Evolutionary conservation across 2,888 invertebrate species (phyloP).

Genomic region (Drosophila austrosaltans): DNA sequence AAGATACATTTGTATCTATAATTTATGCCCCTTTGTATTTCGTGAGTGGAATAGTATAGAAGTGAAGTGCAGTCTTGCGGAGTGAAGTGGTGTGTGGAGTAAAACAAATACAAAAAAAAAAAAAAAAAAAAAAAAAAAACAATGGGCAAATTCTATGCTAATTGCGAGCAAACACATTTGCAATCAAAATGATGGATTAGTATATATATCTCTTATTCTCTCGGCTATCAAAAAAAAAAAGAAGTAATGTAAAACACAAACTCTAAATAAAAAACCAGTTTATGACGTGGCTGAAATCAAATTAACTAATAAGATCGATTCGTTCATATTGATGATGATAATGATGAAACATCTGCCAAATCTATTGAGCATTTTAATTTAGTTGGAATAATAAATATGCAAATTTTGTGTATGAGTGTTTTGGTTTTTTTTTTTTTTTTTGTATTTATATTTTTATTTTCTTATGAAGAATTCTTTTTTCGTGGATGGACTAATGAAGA

Average conservation of each 20-base stretch:
- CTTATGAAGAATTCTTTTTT: conserved; percentile 14
- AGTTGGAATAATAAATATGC: conserved; percentile 58
- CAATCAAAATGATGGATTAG: conserved; percentile 24
- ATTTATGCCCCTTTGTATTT: conserved; percentile 66
- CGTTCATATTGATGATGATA: background rate
- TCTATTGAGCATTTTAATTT: conserved; percentile 29
- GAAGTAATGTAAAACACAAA: background rate
- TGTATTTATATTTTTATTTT: conserved; percentile 18
- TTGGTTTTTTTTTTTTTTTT: conserved; percentile 38
- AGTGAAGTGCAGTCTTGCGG: background rate
- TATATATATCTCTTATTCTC: background rate
- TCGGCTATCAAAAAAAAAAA: conserved; percentile 8
- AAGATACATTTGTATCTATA: conserved; percentile 39
- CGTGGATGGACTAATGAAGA: conserved; percentile 13
- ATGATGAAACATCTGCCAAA: conserved; percentile 29
- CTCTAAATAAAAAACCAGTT: conserved; percentile 53
- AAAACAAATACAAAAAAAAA: background rate
- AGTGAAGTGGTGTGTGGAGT: background rate
- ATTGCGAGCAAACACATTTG: conserved; percentile 59
- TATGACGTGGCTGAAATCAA: conserved; percentile 53
- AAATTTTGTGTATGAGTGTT: conserved; percentile 56
- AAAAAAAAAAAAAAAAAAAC: background rate
- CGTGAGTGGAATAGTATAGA: background rate
- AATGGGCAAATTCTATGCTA: conserved; percentile 51
- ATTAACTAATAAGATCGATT: conserved; percentile 11